Percentiles rank a stretch among this genome's conserved stretches.
Evolutionary conservation across 1,140 invertebrate genomes (phyloP).

Genomic region (Heliconius congener): DNA sequence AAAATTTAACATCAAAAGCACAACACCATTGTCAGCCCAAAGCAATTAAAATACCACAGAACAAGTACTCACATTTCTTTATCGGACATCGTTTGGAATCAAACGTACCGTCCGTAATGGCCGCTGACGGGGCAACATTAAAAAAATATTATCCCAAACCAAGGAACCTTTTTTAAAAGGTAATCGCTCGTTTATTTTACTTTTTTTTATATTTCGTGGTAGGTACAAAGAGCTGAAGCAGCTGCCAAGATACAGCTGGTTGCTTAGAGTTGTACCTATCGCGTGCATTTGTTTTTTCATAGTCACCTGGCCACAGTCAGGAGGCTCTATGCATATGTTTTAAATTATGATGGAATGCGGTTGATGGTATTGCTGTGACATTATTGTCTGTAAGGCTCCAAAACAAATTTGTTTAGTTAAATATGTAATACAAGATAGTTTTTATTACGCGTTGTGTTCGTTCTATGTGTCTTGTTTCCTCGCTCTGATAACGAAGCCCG

Average conservation of each 20-base stretch:
- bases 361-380: neutral
- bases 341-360: slow-evolving; percentile 5
- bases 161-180: slow-evolving; percentile 70
- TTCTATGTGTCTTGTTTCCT: no score
- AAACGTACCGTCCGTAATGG: slow-evolving; percentile 70
- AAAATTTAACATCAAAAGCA: neutral
- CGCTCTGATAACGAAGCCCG: no score
- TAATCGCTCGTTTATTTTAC: slow-evolving; percentile 62
- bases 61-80: slow-evolving; percentile 58
- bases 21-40: slow-evolving; percentile 32
- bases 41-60: slow-evolving; percentile 64
- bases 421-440: neutral
- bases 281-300: slow-evolving; percentile 42
- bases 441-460: no score
- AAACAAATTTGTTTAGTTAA: neutral
- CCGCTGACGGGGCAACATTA: slow-evolving; percentile 53
- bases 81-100: slow-evolving; percentile 52
- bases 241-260: slow-evolving; percentile 69
- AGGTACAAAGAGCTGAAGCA: slow-evolving; percentile 69
- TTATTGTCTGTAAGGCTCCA: neutral
- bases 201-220: slow-evolving; percentile 62
- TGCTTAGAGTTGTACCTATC: slow-evolving; percentile 43
- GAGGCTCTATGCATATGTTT: slow-evolving; percentile 14
- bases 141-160: slow-evolving; percentile 62
- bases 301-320: slow-evolving; percentile 46